Evolutionary conservation across 2,113 vertebrate species (phyloP), one percentile per base, ranked within the genome.

Genomic region (Apaloderma vittatum): DNA sequence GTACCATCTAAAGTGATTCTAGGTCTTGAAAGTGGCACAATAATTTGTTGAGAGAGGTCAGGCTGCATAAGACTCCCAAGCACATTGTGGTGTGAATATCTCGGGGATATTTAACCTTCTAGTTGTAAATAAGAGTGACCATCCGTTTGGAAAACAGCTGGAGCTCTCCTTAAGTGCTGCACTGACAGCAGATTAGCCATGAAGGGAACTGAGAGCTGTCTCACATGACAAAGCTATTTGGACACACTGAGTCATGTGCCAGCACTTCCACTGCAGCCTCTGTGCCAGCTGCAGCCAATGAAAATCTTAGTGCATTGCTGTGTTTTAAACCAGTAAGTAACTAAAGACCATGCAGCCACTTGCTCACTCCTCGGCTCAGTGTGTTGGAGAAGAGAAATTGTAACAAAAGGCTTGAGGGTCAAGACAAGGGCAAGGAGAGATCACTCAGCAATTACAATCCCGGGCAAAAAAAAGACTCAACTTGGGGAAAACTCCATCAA

Each of bases 241-340:
- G 45, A 40, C n/a, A n/a, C 27, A 27, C 20, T 0, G 0, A 67
- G 67, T 61, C 4, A 1, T 2, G 15, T 71, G 46, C 51, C 43
- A 34, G 43, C 1, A 5, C 12, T 88, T 72, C 37, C 71, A 86
- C 75, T 67, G 54, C 26, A 88, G 45, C n/a, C 52, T 61, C 32
- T 68, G 4, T 45, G 55, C 78, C 43, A 86, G 15, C 22, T 46
- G 17, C 5, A 43, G 74, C 45, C 75, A 34, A 12, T 68, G 66
- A 59, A 92, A 92, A 43, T 32, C 45, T 32, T 72, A 40, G 12
- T 40, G 40, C 40, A 40, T 40, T 40, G 10, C 12, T 40, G 40
- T 40, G 40, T 40, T 40, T 40, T 12, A 40, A 40, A 40, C 40
- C 40, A 40, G 40, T 12, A 40, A 40, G 40, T 12, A 40, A 40